Evolutionary conservation across 2,113 vertebrate genomes (phyloP).

Genomic region (Uria aalge): DNA sequence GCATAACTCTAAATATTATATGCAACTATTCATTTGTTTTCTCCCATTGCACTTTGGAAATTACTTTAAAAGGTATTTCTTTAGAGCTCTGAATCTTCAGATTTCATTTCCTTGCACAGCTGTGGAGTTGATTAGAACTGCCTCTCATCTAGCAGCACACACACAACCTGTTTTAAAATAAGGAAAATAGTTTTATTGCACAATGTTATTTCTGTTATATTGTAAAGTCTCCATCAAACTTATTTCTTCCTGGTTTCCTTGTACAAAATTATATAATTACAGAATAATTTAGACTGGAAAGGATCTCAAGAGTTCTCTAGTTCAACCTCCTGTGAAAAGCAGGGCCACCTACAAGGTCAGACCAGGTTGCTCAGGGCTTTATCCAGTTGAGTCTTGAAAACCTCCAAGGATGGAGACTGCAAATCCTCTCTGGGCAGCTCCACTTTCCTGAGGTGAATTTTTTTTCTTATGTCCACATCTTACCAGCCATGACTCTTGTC

Average conservation of each 20-base stretch:
- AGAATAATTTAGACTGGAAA: background rate
- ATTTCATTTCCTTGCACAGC: background rate
- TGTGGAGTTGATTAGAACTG: background rate
- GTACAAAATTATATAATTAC: background rate
- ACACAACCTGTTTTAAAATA: background rate
- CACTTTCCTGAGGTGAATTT: background rate
- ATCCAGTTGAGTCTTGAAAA: background rate
- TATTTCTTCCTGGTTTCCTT: background rate
- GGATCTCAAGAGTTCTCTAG: background rate
- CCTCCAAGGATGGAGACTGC: background rate
- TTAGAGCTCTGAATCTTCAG: background rate
- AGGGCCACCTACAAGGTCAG: background rate
- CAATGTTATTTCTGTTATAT: background rate
- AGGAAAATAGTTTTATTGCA: background rate
- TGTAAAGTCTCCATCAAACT: background rate
- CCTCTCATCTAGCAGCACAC: background rate
- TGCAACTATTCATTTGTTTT: background rate
- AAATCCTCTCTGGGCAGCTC: background rate
- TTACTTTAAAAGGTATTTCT: background rate
- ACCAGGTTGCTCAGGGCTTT: background rate
- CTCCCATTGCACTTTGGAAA: background rate
- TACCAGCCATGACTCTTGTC: background rate
- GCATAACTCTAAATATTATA: background rate
- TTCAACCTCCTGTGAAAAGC: background rate
- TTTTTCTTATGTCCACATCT: background rate